These are phyloP conservation scores for Tragelaphus scriptus DNA, from an alignment of 2,113 vertebrate species.

Conservation along the genomic window DNA sequence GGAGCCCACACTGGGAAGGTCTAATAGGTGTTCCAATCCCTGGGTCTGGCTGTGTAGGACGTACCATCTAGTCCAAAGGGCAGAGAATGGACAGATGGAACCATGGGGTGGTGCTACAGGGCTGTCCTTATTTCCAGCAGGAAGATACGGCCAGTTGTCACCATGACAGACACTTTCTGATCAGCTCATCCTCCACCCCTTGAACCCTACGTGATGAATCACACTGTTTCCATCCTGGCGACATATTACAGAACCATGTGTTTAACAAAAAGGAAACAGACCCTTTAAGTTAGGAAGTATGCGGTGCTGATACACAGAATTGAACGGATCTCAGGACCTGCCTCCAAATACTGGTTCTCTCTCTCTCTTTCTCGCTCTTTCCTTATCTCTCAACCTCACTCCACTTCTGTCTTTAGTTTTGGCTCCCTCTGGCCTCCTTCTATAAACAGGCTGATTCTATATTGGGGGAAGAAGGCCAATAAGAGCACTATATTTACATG, in stretches of 20 bases:
- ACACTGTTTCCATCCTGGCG: background rate
- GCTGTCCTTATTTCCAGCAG: background rate
- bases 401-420: background rate
- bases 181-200: background rate
- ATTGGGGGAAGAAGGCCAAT: background rate
- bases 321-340: background rate
- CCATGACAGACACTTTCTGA: background rate
- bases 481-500: too few species aligned
- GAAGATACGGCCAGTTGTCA: background rate
- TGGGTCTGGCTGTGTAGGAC: background rate
- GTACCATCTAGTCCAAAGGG: background rate
- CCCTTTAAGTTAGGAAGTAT: background rate
- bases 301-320: background rate
- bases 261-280: background rate
- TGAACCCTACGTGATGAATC: background rate
- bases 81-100: background rate
- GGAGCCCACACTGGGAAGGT: background rate
- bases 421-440: background rate
- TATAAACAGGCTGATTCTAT: background rate
- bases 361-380: background rate
- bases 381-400: background rate
- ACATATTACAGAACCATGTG: background rate
- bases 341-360: too few species aligned
- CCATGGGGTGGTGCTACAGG: background rate
- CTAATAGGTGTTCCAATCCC: background rate